Evolutionary conservation across 2,888 invertebrate species (phyloP).

Genomic region (Thymelicus lineola): DNA sequence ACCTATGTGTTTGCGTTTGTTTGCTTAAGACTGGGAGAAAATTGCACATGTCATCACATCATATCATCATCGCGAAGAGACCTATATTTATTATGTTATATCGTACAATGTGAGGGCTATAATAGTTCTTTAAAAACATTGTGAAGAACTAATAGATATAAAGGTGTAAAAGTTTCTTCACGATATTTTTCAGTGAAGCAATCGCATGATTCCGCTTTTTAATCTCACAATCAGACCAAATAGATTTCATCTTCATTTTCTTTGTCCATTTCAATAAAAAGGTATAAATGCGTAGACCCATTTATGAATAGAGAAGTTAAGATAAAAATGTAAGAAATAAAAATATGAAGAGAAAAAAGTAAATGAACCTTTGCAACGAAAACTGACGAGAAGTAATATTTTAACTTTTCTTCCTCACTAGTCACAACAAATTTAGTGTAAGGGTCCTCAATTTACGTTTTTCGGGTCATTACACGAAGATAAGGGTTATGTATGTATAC

Average conservation of each 20-base stretch:
- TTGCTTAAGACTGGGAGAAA: no score
- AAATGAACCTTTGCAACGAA: conserved; percentile 32
- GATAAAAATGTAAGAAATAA: not conserved
- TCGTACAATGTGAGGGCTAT: no score
- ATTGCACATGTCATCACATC: no score
- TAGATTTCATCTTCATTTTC: no score
- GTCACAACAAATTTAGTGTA: conserved; percentile 34
- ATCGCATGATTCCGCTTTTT: no score
- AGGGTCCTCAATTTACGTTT: conserved; percentile 37
- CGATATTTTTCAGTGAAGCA: no score
- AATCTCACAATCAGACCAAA: no score
- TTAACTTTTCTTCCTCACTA: conserved; percentile 32
- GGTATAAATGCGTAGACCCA: no score
- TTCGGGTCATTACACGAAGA: conserved; percentile 35
- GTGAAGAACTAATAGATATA: not conserved
- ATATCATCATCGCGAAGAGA: no score
- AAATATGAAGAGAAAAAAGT: conserved; percentile 11
- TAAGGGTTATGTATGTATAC: conserved; percentile 21
- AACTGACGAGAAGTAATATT: conserved; percentile 36
- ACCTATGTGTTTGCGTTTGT: not conserved
- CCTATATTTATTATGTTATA: no score
- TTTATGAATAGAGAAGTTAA: not conserved
- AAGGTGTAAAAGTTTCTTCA: not conserved
- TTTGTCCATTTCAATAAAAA: no score
- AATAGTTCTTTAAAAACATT: no score